Evolutionary conservation across 2,888 invertebrate species (phyloP), one percentile per base, ranked within the genome.

Genomic region (Pteria penguin): DNA sequence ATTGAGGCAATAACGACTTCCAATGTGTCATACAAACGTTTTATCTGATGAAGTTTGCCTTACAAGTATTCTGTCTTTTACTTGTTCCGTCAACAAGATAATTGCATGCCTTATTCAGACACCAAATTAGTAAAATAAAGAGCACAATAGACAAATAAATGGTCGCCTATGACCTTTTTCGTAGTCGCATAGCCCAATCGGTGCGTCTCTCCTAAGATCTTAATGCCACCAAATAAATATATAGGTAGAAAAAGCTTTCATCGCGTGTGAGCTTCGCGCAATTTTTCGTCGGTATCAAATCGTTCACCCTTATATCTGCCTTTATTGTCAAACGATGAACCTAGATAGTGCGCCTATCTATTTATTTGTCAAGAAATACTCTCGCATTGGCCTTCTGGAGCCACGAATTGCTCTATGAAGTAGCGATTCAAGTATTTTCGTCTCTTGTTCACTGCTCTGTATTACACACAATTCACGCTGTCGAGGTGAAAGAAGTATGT

Each of bases 311-410:
- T n/a, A 31, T 65, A 65, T 65, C 65, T 4, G 22, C 22, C 65
- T 72, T 72, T 72, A 72, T 72, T 72, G 66, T 66, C 52, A 52
- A 55, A 57, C 45, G 65, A 72, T 66, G 72, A 72, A 72, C 65
- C 45, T 58, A 31, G 60, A 72, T 72, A 65, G 65, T 55, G 33
- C 65, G 66, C 65, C 58, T 72, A 65, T 72, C 72, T 67, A 73
- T 68, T 73, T 73, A 73, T 73, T 73, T 73, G 67, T 61, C 65
- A 60, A 68, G 65, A 65, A 57, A 67, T 60, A 36, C n/a, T 61
- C 57, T 45, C 58, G 58, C 54, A 33, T 67, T 60, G 61, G 67
- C 60, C 67, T 52, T 32, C 57, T 61, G 66, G 61, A 73, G 73
- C 67, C 73, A 67, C 31, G 31, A 65, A 67, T 73, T 67, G 32